Evolutionary conservation across 2,113 vertebrate genomes (phyloP), one percentile per base, ranked within the genome.

Genomic region (Serinus canaria): DNA sequence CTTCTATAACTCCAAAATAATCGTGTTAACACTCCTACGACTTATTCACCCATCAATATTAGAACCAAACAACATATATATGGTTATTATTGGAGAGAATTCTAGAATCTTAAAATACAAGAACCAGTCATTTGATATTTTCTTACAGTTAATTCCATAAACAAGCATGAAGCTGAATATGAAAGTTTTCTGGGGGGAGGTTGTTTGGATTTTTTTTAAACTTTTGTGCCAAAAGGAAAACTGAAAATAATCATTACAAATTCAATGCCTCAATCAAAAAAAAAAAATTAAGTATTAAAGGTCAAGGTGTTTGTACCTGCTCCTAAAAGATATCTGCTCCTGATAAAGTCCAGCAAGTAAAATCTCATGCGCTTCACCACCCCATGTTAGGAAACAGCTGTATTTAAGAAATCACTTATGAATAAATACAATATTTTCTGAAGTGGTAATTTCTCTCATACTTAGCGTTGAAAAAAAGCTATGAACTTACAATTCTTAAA

Each of bases 171-270:
- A 72, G 23, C 25, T 77, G 41, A 69, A 66, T 33, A 28, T 17
- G 14, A 43, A 78, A 30, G 5, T 77, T 52, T 91, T 67, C 14
- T 63, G 3, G 1, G 4, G 3, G 2, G 7, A 1, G 7, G 1
- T 6, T 47, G 4, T 50, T 70, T 23, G 5, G 3, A 1, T 33
- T 39, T 39, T 74, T 73, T 47, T 6, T 1, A 2, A 72, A 44
- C 15, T 75, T 82, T 21, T 53, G 25, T 50, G 83, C 37, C 66
- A 55, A 41, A 68, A 83, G 6, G 30, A 87, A 64, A 74, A 55
- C 23, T 28, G n/a, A 83, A 60, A 74, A 89, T 58, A 82, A 67
- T 52, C 11, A 35, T 75, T 76, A 27, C 25, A 68, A 72, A 75
- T 28, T 37, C 22, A 82, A 47, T 21, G 12, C n/a, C 7, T 83